Base-by-base conservation (phyloP, 2,113 vertebrate species). In the Desmodus rotundus region DNA sequence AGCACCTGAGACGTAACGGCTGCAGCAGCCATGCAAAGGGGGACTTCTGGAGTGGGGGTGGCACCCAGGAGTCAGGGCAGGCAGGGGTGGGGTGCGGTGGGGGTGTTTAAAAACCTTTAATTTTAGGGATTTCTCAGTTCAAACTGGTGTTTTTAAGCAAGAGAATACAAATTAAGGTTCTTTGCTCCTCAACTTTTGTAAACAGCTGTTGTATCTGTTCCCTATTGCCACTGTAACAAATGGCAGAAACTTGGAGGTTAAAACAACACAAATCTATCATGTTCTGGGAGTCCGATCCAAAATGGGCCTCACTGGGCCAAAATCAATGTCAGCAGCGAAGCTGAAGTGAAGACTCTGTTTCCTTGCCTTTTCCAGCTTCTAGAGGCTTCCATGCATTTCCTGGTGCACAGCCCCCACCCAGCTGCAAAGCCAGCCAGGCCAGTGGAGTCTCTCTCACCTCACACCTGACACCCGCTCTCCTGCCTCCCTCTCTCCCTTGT, bases 121-220 rank as follows among this genome's bases (percentile, higher is more conserved):
- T 68, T 93, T 73, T 56, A 72, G 52, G 73, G 85, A 74, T 61
- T 84, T 31, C 7, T 97, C 97, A 97, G 93, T 98, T 56, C 96
- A 95, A 76, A 92, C 88, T 97, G 95, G 92, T 61, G 54, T 92
- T 52, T 74, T 74, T 52, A 47, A 92, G 43, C 31, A 56, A 70
- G 24, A 76, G n/a, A 26, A 81, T 56, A 94, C 86, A 80, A 96
- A 63, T 70, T 17, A 52, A 70, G 36, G 36, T 67, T 41, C 24
- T n/a, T 38, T 56, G 52, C 41, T 76, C 56, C 28, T 13, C 20
- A 52, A 5, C 50, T 82, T 36, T 73, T 91, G 13, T 28, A 93
- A 78, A 77, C 20, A 76, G 45, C 15, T 28, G 9, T n/a, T 83
- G n/a, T 31, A 22, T 63, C 31, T 28, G 19, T 77, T 73, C 28